phyloP scores from a whole-genome alignment of 2,888 invertebrate genomes.

The Arge pagana region DNA sequence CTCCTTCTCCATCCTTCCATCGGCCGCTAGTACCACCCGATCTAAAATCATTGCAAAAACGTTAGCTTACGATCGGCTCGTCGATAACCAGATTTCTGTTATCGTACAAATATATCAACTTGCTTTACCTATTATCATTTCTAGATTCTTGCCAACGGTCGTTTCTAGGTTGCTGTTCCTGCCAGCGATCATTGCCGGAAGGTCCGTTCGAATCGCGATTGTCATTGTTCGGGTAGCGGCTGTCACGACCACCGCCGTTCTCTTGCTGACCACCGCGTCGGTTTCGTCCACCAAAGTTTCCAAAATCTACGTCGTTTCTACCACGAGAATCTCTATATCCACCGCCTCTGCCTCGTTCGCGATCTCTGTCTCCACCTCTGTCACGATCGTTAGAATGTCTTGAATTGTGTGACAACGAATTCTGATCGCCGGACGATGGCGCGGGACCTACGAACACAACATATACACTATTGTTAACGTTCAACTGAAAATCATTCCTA shows the following conservation, averaged over 20 bases:
- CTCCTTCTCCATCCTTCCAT: conserved; percentile 48
- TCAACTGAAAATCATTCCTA: too few species aligned
- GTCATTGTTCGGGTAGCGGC: conserved; percentile 40
- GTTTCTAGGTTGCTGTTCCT: conserved; percentile 60
- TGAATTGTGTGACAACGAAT: conserved; percentile 39
- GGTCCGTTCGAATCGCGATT: conserved; percentile 45
- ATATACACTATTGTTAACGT: background rate
- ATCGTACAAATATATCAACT: too few species aligned
- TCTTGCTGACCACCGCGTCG: conserved; percentile 58
- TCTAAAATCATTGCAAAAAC: too few species aligned
- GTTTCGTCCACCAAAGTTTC: conserved; percentile 59
- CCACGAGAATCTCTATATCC: conserved; percentile 49
- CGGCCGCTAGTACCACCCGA: conserved; percentile 57
- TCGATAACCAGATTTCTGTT: too few species aligned
- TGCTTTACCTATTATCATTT: conserved; percentile 52
- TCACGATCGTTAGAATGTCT: conserved; percentile 55
- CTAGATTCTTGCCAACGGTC: conserved; percentile 63
- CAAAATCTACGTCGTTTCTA: conserved; percentile 51
- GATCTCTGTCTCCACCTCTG: conserved; percentile 51
- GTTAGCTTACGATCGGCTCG: too few species aligned
- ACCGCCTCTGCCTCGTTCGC: conserved; percentile 43
- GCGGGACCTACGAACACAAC: conserved; percentile 38
- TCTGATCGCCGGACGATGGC: conserved; percentile 43
- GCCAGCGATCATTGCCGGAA: conserved; percentile 70
- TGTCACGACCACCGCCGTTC: conserved; percentile 55